These are phyloP conservation scores for Nebria ingens DNA, from an alignment of 1,140 invertebrate genomes.

Conservation along the genomic window DNA sequence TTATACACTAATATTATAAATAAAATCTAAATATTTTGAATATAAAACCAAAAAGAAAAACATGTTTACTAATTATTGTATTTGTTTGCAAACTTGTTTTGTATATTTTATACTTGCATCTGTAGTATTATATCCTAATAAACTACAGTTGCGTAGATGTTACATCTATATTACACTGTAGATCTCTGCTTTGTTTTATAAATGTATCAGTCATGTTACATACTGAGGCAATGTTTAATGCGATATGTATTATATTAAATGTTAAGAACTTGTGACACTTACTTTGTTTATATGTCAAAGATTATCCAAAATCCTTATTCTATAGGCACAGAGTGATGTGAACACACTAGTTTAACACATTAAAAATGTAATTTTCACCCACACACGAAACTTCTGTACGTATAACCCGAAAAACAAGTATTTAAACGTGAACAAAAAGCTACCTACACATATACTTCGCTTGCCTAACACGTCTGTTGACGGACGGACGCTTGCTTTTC, in stretches of 20 bases:
- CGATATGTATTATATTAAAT: too few relatives aligned
- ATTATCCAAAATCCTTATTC: background rate
- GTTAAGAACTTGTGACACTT: background rate
- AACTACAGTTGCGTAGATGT: background rate
- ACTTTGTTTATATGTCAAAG: background rate
- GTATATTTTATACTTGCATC: too few relatives aligned
- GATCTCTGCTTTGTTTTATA: background rate
- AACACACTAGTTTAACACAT: conserved; percentile 1
- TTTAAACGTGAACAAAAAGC: background rate
- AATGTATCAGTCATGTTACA: background rate
- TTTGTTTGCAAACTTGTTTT: too few relatives aligned
- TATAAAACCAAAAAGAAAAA: too few relatives aligned
- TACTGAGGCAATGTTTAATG: too few relatives aligned
- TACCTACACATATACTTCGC: background rate
- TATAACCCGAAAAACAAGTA: background rate
- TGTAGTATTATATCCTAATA: too few relatives aligned
- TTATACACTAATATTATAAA: too few relatives aligned
- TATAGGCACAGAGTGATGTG: background rate
- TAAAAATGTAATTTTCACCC: background rate
- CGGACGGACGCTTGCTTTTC: background rate
- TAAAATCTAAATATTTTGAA: too few relatives aligned
- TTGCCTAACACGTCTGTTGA: background rate
- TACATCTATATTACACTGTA: background rate
- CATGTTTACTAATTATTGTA: too few relatives aligned
- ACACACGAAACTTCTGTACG: background rate